Evolutionary conservation across 2,797 vertebrate genomes (phyloP).

Genomic region (Austrolebias charrua): DNA sequence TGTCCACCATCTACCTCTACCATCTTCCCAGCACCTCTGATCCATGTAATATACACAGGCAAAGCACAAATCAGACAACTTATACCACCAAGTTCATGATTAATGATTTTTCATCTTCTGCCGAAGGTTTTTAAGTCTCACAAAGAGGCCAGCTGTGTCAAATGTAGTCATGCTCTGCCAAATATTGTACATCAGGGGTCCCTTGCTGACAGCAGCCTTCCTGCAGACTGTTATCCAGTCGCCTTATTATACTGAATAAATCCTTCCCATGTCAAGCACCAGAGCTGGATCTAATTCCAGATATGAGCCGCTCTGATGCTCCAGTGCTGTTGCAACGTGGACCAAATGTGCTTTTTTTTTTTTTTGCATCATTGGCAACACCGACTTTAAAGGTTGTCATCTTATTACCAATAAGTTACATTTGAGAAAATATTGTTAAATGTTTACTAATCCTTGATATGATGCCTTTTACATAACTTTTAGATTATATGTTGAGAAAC

Average conservation of each 20-base stretch:
- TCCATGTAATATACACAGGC: conserved; percentile 57
- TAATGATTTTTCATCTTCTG: conserved; percentile 71
- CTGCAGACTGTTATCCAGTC: conserved; percentile 59
- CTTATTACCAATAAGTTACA: conserved; percentile 26
- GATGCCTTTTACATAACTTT: too few relatives aligned
- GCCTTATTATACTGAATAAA: conserved; percentile 71
- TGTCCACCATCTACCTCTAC: not conserved
- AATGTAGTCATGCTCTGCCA: conserved; percentile 57
- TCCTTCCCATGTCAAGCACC: conserved; percentile 64
- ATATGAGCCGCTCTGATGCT: conserved; percentile 41
- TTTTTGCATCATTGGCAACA: too few relatives aligned
- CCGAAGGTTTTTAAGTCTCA: conserved; percentile 43
- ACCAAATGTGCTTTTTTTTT: too few relatives aligned
- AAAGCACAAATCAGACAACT: conserved; percentile 53
- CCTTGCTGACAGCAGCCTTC: conserved; percentile 64
- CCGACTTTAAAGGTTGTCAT: too few relatives aligned
- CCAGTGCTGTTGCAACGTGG: conserved; percentile 4
- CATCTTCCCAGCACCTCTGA: conserved; percentile 24
- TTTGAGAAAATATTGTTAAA: conserved; percentile 47
- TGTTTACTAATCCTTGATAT: too few relatives aligned
- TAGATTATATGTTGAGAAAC: too few relatives aligned
- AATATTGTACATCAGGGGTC: conserved; percentile 70
- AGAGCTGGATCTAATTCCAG: conserved; percentile 67
- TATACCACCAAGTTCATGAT: conserved; percentile 61
- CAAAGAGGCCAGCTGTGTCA: conserved; percentile 68